Base-by-base conservation (phyloP, 2,888 invertebrate genomes). In the Noctua pronuba region DNA sequence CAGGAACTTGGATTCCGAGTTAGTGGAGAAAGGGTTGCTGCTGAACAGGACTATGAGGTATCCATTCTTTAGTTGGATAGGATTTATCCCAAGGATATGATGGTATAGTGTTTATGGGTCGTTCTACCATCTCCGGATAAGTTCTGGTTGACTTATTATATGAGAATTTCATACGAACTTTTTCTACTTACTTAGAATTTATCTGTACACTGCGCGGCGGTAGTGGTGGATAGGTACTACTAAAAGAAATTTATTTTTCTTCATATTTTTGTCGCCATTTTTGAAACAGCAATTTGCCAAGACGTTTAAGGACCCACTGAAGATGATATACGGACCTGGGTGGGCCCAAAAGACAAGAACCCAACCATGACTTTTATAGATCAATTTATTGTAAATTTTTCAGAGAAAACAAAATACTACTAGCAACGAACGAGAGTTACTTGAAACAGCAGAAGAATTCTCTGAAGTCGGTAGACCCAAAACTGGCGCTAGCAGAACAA, bases 1-100 rank as follows among this genome's bases (percentile, higher is more conserved):
- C 21, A 96, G 96, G 86, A 96, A 96, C 83, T 88, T 97, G 28
- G 97, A 97, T 87, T 91, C 96, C 0, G 97, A 98, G 86, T 90
- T 97, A 55, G 96, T 97, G 35, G 96, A 97, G 79, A 97, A 97
- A 87, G 95, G 95, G 44, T 90, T 96, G 16, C 90, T 97, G 74
- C 85, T 97, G 2, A 97, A 97, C 85, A 97, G 97, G 91, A 92
- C 94, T 1, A 85, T 95, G 31, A 94, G 96, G 97, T 96, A 79
- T 35, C 13, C 18, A n/a, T 16, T 7, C 41, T 49, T 18, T 31
- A n/a, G 38, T n/a, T 60, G 21, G 16, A 44, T 31, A 35, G 5
- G 8, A 31, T 31, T 38, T n/a, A 38, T 49, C 24, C 21, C 41
- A 66, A 44, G 28, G 4, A 28, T 67, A 31, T 41, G n/a, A 41